Base-by-base conservation (phyloP, 1,140 invertebrate genomes). In the Eulimnadia texana region DNA sequence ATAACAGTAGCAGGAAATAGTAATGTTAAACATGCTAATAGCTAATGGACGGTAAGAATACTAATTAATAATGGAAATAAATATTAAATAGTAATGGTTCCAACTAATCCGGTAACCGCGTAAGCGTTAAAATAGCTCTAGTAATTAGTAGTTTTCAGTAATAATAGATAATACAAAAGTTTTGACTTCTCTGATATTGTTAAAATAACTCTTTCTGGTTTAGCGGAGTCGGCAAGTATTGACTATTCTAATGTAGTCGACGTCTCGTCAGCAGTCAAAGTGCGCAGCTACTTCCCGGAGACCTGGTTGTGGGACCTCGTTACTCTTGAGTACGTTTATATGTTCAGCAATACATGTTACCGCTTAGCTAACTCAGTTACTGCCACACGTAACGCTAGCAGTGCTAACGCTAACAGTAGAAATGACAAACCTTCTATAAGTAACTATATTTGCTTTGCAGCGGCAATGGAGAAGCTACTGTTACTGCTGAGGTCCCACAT, bases 221-320 rank as follows among this genome's bases (percentile, higher is more conserved):
- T 42, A 42, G 6, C 16, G 16, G 33, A 42, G 6, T 42, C 33
- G 16, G 6, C 16, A 16, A 16, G 16, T 16, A 16, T 16, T 16
- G 16, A 42, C 16, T 51, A 51, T 13, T 42, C 28, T 25, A 28
- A 52, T 25, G 50, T 28, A 1, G 59, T 50, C 20, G 62, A 57
- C n/a, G 16, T 55, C n/a, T 47, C 59, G 47, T 50, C 60, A 13
- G 60, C 53, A 23, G 59, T 68, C 2, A 67, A 70, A 2, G 67
- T 81, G 1, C 73, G 83, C 64, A 76, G 76, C 0, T 78, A 77
- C 66, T 85, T 84, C 67, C 83, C 83, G 2, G 82, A 84, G 71
- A 83, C 81, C 0, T 85, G 82, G 82, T 71, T 84, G 1, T 85
- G 82, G 80, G 77, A 83, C 64, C 66, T 84, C 25, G 67, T 55